Evolutionary conservation across 2,888 invertebrate species (phyloP).

Genomic region (Achlya flavicornis): DNA sequence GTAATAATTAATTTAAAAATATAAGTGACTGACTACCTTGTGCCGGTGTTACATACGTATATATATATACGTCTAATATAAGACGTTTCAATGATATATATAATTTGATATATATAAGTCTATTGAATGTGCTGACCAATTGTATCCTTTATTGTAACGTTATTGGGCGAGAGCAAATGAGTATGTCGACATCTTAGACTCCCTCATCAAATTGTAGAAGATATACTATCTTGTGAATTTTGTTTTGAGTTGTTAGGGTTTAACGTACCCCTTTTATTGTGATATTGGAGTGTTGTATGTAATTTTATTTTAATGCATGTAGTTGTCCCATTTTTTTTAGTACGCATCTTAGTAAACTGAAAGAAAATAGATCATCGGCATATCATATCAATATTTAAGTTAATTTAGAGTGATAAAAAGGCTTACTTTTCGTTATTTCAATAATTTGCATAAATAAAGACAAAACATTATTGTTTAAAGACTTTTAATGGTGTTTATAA

Average conservation of each 20-base stretch:
- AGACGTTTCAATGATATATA: too few species aligned
- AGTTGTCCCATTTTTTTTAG: slow-evolving; percentile 16
- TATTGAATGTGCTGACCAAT: neutral
- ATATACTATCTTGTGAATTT: neutral
- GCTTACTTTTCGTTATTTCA: neutral
- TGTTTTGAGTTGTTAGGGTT: slow-evolving; percentile 13
- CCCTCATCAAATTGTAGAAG: neutral
- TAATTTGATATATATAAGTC: too few species aligned
- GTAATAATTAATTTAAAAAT: neutral
- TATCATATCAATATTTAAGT: slow-evolving; percentile 24
- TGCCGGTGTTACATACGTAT: neutral
- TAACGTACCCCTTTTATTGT: slow-evolving; percentile 25
- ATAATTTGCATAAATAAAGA: slow-evolving; percentile 28
- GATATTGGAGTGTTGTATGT: slow-evolving; percentile 32
- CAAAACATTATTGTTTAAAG: slow-evolving; percentile 27
- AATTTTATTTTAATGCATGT: slow-evolving; percentile 24
- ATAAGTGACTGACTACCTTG: neutral
- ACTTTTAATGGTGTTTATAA: slow-evolving; percentile 14
- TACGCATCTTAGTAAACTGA: slow-evolving; percentile 14
- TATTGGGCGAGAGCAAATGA: neutral
- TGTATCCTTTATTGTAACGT: neutral
- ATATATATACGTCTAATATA: too few species aligned
- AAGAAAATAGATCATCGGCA: slow-evolving; percentile 23
- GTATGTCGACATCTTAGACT: neutral
- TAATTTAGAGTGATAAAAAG: neutral